These are phyloP conservation scores for Nicator chloris DNA, from an alignment of 2,113 vertebrate species.

Conservation along the genomic window DNA sequence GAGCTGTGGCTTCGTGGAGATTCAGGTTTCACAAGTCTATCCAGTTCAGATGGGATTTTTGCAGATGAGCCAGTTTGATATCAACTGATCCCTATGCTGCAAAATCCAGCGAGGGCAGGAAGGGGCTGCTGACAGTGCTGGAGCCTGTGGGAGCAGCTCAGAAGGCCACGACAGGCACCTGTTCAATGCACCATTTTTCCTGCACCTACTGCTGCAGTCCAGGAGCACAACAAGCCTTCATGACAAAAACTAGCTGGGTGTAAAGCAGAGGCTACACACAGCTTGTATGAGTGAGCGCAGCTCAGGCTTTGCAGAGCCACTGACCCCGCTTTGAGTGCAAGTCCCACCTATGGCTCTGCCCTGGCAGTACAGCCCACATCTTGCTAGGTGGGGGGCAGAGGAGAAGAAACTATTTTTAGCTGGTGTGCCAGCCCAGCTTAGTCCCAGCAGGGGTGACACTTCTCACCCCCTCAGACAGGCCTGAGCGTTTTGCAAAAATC, in stretches of 20 bases:
- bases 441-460: neutral
- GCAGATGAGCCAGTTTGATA: neutral
- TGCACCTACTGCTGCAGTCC: neutral
- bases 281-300: accelerated
- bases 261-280: neutral
- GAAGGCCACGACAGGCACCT: neutral
- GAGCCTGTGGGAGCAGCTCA: neutral
- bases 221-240: neutral
- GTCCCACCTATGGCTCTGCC: neutral
- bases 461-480: neutral
- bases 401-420: neutral
- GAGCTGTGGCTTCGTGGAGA: neutral
- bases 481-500: neutral
- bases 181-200: neutral
- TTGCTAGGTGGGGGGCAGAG: too few relatives aligned
- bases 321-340: accelerated
- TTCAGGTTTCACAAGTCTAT: slow-evolving; percentile 5
- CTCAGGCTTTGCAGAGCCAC: neutral
- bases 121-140: neutral
- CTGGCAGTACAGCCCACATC: neutral
- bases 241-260: neutral
- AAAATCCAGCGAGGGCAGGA: neutral
- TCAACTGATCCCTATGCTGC: neutral
- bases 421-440: neutral
- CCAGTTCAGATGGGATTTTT: neutral